phyloP scores from a whole-genome alignment of 2,113 vertebrate species.

The Orycteropus afer region DNA sequence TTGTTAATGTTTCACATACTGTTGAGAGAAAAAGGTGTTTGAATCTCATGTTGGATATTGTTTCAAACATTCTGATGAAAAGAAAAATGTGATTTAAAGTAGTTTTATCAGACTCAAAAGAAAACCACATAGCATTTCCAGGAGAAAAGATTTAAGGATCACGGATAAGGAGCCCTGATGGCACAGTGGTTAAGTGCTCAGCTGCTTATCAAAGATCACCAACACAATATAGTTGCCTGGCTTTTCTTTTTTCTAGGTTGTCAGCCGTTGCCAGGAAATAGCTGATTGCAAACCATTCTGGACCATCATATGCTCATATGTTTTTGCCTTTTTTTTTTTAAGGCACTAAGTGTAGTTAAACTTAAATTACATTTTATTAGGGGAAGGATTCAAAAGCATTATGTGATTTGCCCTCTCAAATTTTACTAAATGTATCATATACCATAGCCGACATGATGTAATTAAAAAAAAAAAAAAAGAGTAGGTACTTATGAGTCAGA shows the following conservation, averaged over 20 bases:
- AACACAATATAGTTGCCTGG: neutral
- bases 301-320: neutral
- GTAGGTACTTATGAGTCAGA: conserved; percentile 35
- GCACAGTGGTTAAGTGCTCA: neutral
- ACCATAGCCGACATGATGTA: neutral
- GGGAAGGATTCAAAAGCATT: conserved; percentile 37
- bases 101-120: conserved; percentile 26
- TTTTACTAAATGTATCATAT: conserved; percentile 10
- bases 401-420: neutral
- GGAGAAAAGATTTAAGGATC: neutral
- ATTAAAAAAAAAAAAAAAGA: neutral
- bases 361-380: neutral
- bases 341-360: neutral
- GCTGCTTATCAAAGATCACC: no score
- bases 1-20: neutral
- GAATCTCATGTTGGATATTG: conserved; percentile 3
- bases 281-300: conserved; percentile 39
- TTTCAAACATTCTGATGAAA: conserved; percentile 24
- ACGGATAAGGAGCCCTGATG: neutral
- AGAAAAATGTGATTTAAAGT: neutral
- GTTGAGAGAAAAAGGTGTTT: neutral
- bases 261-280: neutral
- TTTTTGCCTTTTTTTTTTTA: conserved; percentile 52
- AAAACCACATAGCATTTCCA: neutral
- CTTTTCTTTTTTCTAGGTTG: conserved; percentile 24